Base-by-base conservation (phyloP, 2,888 invertebrate species). In the Spodoptera exigua region DNA sequence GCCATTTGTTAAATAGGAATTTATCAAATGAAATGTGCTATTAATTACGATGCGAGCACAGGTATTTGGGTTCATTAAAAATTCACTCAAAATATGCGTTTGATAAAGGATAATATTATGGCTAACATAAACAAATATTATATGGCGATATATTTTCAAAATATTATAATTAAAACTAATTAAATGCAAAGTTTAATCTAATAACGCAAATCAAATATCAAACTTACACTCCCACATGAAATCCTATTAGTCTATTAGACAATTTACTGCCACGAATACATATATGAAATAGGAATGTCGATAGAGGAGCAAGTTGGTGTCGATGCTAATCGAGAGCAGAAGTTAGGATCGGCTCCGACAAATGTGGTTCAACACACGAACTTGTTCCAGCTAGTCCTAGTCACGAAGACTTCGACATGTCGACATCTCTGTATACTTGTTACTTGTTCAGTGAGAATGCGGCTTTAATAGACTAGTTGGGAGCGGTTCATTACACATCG, bases 301-400 rank as follows among this genome's bases (percentile, higher is more conserved):
- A 69, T 58, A 61, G 63, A 47, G 53, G 84, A 77, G 60, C 65
- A 85, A 89, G 86, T 89, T 87, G 81, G 89, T 86, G 89, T 87
- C 86, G 88, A 84, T 79, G 80, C 84, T 88, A 90, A 91, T 90
- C 83, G 87, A 73, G 81, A 70, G 76, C 65, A 70, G 78, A 88
- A 90, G 85, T 89, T 86, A 76, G 76, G 80, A 85, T 81, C 81
- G 78, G 83, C 80, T 79, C 81, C 83, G 89, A 88, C 89, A 84
- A 89, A 88, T 91, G 91, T 87, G 92, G 92, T 91, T 87, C 84
- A 83, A 84, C 85, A 79, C 81, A 84, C 86, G 82, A 91, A 91
- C 89, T 90, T 90, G 76, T 66, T 79, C 74, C 18, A 63, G 73
- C 61, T 78, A 82, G 73, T 85, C 79, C 51, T 18, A 27, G 27